Evolutionary conservation across 2,888 invertebrate genomes (phyloP).

Genomic region (Auanema sp.): DNA sequence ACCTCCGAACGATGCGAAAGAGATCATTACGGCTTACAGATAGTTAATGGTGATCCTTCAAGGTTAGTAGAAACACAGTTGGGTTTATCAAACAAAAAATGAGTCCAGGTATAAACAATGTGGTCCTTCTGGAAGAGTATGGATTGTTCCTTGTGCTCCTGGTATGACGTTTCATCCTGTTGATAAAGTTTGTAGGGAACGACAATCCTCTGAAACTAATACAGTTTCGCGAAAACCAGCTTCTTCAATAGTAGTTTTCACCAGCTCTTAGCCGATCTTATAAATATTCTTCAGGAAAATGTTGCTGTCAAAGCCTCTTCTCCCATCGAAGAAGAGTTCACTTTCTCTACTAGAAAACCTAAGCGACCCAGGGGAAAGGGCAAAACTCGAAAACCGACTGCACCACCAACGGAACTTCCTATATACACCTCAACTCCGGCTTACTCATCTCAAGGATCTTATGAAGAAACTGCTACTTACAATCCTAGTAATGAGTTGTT

Average conservation of each 20-base stretch:
- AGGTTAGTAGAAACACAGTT: conserved; percentile 9
- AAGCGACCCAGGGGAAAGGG: conserved; percentile 24
- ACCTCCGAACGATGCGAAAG: conserved; percentile 39
- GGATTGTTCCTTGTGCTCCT: conserved; percentile 47
- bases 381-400: conserved; percentile 17
- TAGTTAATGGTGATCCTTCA: conserved; percentile 35
- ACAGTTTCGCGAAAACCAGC: conserved; percentile 4
- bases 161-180: conserved; percentile 40
- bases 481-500: too few relatives aligned
- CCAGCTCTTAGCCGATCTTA: conserved; percentile 8
- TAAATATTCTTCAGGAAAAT: too few relatives aligned
- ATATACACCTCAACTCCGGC: not conserved
- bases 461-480: too few relatives aligned
- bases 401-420: conserved; percentile 1
- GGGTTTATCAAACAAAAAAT: not conserved
- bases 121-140: conserved; percentile 39
- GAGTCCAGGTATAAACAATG: conserved; percentile 40
- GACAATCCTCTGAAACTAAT: not conserved
- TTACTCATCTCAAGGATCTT: too few relatives aligned
- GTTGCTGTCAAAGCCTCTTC: too few relatives aligned
- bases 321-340: conserved; percentile 32
- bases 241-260: conserved; percentile 15
- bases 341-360: conserved; percentile 38
- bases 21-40: conserved; percentile 30
- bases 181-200: conserved; percentile 31